A percentile compares a stretch with the other conserved stretches of the same genome.
These are phyloP conservation scores for Octodon degus DNA, from an alignment of 2,113 vertebrate genomes.

Conservation along the genomic window DNA sequence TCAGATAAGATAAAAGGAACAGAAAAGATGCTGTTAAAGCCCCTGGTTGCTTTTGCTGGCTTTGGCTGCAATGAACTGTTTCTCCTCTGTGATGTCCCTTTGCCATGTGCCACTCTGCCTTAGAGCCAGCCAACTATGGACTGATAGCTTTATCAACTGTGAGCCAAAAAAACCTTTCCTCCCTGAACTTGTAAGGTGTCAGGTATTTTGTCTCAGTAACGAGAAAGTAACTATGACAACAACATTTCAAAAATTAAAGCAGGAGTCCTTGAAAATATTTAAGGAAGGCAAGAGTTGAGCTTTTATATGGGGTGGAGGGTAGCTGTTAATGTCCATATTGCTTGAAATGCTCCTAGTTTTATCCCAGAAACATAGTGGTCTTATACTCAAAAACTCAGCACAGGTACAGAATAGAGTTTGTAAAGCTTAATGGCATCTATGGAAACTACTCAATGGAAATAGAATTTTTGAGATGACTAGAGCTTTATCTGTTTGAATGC, in stretches of 20 bases:
- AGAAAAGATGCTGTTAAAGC: no score
- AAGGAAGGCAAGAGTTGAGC: background rate
- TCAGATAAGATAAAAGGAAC: no score
- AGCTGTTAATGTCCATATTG: background rate
- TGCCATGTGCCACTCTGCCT: no score
- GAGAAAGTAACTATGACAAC: no score
- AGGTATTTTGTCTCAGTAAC: no score
- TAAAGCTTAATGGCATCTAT: background rate
- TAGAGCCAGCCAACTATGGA: no score
- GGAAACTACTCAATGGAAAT: background rate
- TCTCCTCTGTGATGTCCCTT: no score
- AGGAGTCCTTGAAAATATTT: constrained; percentile 74
- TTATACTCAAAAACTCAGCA: background rate
- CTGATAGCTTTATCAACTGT: no score
- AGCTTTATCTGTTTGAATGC: background rate
- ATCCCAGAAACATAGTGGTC: background rate
- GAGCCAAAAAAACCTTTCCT: no score
- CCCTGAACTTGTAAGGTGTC: no score
- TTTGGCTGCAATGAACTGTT: no score
- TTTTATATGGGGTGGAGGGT: background rate
- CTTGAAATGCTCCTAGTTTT: background rate
- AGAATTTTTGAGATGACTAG: background rate
- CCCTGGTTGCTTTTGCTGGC: no score
- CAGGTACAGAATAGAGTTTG: background rate
- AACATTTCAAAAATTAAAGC: constrained; percentile 88